Evolutionary conservation across 2,888 invertebrate genomes (phyloP), one percentile per base, ranked within the genome.

Genomic region (Calephelis perditalis): DNA sequence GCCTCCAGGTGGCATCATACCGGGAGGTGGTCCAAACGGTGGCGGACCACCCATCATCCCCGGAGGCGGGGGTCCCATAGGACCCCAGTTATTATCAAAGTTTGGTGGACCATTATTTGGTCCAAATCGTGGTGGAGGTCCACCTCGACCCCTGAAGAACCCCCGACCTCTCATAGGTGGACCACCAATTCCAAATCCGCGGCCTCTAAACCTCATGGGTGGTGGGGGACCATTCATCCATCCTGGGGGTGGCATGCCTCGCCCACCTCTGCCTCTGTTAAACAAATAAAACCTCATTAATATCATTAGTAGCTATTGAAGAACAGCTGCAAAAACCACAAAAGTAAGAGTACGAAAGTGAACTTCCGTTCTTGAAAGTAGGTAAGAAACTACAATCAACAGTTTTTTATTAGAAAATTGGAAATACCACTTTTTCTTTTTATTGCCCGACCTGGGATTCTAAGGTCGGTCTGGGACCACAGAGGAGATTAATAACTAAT

Each of bases 1-100:
- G 0, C 92, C 92, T 7, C 91, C 91, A 0, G 92, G 92, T 0
- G 92, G 92, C 91, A 91, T 91, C 91, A 91, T 91, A 1, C 87
- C 87, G 0, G 91, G 90, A n/a, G 91, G 91, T 0, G 90, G 90
- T 0, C 91, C 90, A 62, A 81, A 89, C 4, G 87, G 88, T 0
- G 87, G 87, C 1, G 87, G 86, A 0, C 87, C 87, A 0, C 85
- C 86, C 84, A 86, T 84, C 86, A 87, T 87, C 0, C 85, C 93
- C 40, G 93, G 87, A 35, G 92, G 92, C 0, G 92, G 92, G 47
- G 92, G 92, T 0, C 92, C 92, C 84, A 91, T 92, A 36, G 93
- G 93, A 11, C 94, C 94, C 95, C 95, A 95, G 77, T 94, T 95
- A 12, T 94, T 94, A 72, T 89, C 89, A 56, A 79, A 88, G 66